Base-by-base conservation (phyloP, 2,888 invertebrate genomes). In the Nomada ruficornis region DNA sequence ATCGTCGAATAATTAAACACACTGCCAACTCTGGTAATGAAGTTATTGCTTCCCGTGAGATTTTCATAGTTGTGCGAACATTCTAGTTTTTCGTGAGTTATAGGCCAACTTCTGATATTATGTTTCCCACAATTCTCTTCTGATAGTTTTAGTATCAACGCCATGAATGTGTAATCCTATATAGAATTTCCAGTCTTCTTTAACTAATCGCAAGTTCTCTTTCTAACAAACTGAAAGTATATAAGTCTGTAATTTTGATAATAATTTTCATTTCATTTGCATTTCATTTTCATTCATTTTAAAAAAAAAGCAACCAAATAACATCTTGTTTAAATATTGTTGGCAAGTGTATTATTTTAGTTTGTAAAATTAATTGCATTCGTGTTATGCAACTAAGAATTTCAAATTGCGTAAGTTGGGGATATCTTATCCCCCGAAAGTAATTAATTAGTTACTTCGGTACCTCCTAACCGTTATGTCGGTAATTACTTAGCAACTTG, bases 11-110 rank as follows among this genome's bases (percentile, higher is more conserved):
- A 54, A 54, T 54, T 10, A 20, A 54, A 20, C 7, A 9, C 20
- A 54, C 54, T 54, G 10, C 18, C n/a, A 20, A 54, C 54, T 20
- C 9, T 10, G 54, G 2, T n/a, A 54, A n/a, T n/a, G n/a, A 54
- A 54, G 20, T 54, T 54, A 54, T 20, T 54, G n/a, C 54, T 20
- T n/a, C 54, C 54, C 54, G 54, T 54, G 54, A n/a, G 54, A 54
- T 54, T 54, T n/a, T n/a, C 54, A 54, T 54, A 10, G n/a, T 7
- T 10, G 9, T 7, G n/a, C 54, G n/a, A n/a, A 54, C n/a, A n/a
- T n/a, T 54, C 20, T 20, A 10, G 10, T 54, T 54, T 54, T n/a
- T 54, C 54, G n/a, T 7, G 54, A 54, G n/a, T n/a, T n/a, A n/a
- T 20, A 10, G n/a, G 0, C 54, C 9, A 54, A 54, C n/a, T n/a